Conservation (phyloP, 2,888 invertebrate species). For the Polyploca ridens region DNA sequence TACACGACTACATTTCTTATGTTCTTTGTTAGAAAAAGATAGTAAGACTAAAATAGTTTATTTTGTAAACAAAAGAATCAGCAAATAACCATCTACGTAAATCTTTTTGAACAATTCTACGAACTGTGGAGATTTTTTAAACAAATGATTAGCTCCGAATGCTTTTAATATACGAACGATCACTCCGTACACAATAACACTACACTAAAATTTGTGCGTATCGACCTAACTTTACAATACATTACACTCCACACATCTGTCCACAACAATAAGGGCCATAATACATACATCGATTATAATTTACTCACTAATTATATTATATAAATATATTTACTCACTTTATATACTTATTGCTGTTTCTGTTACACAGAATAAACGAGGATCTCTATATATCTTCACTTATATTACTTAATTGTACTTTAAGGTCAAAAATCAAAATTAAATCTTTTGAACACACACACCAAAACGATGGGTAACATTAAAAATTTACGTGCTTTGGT, state of each 20-base stretch:
- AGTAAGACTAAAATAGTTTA: no score
- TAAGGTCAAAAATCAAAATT: slow-evolving; percentile 42
- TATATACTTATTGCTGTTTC: slow-evolving; percentile 79
- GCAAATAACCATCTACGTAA: no score
- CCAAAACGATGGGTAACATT: slow-evolving; percentile 30
- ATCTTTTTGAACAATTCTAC: no score
- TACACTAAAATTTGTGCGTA: slow-evolving; percentile 82
- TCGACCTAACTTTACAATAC: slow-evolving; percentile 71
- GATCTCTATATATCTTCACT: slow-evolving; percentile 77
- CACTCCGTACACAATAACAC: slow-evolving; percentile 55
- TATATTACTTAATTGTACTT: slow-evolving; percentile 65
- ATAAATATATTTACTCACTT: slow-evolving; percentile 52
- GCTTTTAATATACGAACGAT: slow-evolving; percentile 27
- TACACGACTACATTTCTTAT: no score
- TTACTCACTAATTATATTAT: slow-evolving; percentile 34
- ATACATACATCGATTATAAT: slow-evolving; percentile 51
- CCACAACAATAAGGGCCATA: slow-evolving; percentile 46
- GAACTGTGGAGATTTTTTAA: not conserved
- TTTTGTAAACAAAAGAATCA: no score
- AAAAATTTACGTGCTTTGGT: slow-evolving; percentile 50
- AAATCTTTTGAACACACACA: slow-evolving; percentile 16
- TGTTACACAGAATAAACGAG: slow-evolving; percentile 77
- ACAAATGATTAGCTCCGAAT: slow-evolving; percentile 34
- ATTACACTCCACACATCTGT: slow-evolving; percentile 33
- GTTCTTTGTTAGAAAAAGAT: no score